phyloP scores from a whole-genome alignment of 2,113 vertebrate genomes.

The Labeo rohita region DNA sequence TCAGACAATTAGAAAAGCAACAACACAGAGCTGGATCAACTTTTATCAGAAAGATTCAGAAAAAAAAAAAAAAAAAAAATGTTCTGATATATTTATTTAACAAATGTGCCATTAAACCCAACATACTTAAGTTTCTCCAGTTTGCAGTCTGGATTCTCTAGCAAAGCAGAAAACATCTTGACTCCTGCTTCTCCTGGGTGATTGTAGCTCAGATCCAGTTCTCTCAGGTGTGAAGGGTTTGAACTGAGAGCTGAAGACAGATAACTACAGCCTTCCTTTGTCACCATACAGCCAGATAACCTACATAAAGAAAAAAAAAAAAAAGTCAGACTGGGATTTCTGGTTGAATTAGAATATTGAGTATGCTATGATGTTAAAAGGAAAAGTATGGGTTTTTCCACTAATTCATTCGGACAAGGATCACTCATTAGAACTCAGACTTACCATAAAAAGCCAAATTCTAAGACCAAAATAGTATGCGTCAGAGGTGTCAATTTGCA shows the following conservation, averaged over 20 bases:
- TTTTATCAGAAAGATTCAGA: too few relatives aligned
- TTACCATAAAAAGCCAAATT: too few relatives aligned
- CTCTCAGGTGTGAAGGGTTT: not conserved
- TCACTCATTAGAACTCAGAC: too few relatives aligned
- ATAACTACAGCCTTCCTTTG: not conserved
- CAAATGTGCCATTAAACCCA: not conserved
- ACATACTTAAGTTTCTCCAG: not conserved
- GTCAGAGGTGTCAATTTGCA: too few relatives aligned
- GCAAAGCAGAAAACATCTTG: not conserved
- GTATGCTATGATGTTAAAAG: too few relatives aligned
- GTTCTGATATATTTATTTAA: too few relatives aligned
- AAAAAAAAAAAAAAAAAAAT: too few relatives aligned
- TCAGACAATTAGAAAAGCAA: too few relatives aligned
- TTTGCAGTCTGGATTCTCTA: slow-evolving; percentile 3
- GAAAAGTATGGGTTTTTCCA: too few relatives aligned
- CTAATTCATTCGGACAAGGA: too few relatives aligned
- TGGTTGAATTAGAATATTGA: not conserved
- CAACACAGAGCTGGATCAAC: too few relatives aligned
- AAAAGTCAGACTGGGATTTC: not conserved
- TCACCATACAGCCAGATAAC: slow-evolving; percentile 25
- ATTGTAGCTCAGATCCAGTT: slow-evolving; percentile 25
- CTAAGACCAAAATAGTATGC: too few relatives aligned
- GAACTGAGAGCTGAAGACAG: not conserved
- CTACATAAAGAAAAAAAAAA: not conserved
- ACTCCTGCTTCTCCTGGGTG: not conserved